Evolutionary conservation across 2,113 vertebrate species (phyloP).

Genomic region (Hippocampus mohnikei): DNA sequence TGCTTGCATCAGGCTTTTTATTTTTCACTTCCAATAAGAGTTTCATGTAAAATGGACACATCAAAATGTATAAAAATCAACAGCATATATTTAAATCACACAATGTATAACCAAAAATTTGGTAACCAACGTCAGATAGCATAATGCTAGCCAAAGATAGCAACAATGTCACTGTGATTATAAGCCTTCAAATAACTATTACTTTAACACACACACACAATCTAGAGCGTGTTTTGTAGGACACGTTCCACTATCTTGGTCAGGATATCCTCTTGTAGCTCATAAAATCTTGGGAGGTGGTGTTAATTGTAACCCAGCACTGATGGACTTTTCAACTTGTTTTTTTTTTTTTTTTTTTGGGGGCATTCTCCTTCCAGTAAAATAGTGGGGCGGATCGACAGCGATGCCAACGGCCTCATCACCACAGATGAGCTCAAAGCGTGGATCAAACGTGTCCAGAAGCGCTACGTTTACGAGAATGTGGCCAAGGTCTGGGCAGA

Average conservation of each 20-base stretch:
- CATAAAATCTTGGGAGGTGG: neutral
- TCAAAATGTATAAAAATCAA: too few species aligned
- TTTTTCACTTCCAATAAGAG: too few species aligned
- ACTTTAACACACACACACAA: too few species aligned
- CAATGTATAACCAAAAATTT: too few species aligned
- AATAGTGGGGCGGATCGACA: constrained; percentile 91
- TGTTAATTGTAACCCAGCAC: neutral
- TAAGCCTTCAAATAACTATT: too few species aligned
- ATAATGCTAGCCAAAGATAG: too few species aligned
- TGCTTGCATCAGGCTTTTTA: too few species aligned
- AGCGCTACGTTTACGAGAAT: constrained; percentile 94
- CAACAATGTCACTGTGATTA: too few species aligned
- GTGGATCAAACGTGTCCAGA: constrained; percentile 97
- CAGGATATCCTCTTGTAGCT: neutral
- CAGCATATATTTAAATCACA: too few species aligned
- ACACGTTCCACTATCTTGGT: neutral
- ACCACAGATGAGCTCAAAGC: constrained; percentile 85
- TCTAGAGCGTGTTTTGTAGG: too few species aligned
- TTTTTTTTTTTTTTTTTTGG: neutral
- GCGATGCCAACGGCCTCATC: constrained; percentile 80
- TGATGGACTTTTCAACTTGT: neutral
- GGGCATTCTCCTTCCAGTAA: constrained; percentile 72
- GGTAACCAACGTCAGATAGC: too few species aligned
- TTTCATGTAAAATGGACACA: too few species aligned
- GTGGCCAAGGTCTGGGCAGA: constrained; percentile 95